Percentiles rank a stretch among this genome's conserved stretches.
These are phyloP conservation scores for Andrena marginata DNA, from an alignment of 2,888 invertebrate species.

Conservation along the genomic window DNA sequence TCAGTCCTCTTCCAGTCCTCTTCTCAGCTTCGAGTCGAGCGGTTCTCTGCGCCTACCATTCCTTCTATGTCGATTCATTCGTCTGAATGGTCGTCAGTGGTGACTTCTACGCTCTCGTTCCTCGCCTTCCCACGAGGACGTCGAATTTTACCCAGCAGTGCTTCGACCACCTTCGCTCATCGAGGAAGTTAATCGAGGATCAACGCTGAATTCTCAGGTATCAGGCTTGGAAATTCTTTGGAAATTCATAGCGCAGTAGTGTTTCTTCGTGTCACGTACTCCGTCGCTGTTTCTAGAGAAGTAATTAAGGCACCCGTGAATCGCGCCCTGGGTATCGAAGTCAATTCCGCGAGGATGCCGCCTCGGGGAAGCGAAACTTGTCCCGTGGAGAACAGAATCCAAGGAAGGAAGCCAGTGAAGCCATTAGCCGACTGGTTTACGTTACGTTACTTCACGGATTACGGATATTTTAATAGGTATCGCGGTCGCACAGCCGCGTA, in stretches of 20 bases:
- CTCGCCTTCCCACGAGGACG: too few species aligned
- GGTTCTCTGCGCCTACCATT: neutral
- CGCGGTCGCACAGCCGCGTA: neutral
- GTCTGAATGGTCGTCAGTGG: neutral
- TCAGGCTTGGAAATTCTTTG: neutral
- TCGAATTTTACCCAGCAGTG: too few species aligned
- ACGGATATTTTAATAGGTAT: neutral
- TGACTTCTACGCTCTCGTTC: neutral
- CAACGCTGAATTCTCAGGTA: neutral
- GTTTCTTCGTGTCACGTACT: neutral
- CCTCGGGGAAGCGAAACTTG: neutral
- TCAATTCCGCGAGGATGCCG: too few species aligned
- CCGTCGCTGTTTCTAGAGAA: slow-evolving; percentile 13
- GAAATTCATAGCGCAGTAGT: neutral
- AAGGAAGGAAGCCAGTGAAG: neutral
- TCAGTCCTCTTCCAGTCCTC: slow-evolving; percentile 70
- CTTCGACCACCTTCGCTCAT: too few species aligned
- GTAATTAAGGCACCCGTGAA: neutral
- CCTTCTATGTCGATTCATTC: neutral
- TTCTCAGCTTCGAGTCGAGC: slow-evolving; percentile 44
- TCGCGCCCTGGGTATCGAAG: neutral
- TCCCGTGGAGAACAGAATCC: neutral
- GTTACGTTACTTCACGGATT: neutral
- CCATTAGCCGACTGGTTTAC: slow-evolving; percentile 14
- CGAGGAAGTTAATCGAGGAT: too few species aligned